A percentile compares a stretch with the other conserved stretches of the same genome.
phyloP scores from a whole-genome alignment of 2,888 invertebrate genomes.

The Acrobasis repandana region DNA sequence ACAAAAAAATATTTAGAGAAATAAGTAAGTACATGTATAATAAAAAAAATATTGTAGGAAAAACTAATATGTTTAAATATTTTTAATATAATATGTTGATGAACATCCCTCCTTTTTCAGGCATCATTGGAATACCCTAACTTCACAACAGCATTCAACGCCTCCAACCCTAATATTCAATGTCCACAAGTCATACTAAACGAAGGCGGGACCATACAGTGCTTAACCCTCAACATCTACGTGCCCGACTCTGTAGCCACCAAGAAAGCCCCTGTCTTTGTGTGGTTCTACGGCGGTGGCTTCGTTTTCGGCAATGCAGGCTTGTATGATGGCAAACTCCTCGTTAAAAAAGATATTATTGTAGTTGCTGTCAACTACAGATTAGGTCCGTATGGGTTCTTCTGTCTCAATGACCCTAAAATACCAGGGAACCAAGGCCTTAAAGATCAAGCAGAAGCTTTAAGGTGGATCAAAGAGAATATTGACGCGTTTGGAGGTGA shows the following conservation, averaged over 20 bases:
- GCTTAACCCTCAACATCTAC: constrained; percentile 48
- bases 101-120: constrained; percentile 39
- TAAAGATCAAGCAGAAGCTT: constrained; percentile 57
- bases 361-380: constrained; percentile 57
- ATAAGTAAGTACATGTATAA: too few relatives aligned
- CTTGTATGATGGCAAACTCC: constrained; percentile 51
- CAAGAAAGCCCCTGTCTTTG: constrained; percentile 50
- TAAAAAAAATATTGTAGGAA: too few relatives aligned
- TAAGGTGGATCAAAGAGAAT: constrained; percentile 58
- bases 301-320: constrained; percentile 52
- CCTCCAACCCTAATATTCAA: constrained; percentile 45
- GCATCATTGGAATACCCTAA: constrained; percentile 37
- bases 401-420: constrained; percentile 53
- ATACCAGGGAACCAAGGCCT: constrained; percentile 59
- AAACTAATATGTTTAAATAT: too few relatives aligned
- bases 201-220: constrained; percentile 44
- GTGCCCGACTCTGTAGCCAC: constrained; percentile 41
- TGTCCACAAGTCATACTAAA: constrained; percentile 46
- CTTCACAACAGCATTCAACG: constrained; percentile 48
- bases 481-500: constrained; percentile 62
- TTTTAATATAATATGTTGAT: too few relatives aligned
- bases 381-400: constrained; percentile 64
- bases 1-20: too few relatives aligned
- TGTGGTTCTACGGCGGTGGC: constrained; percentile 67
- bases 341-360: constrained; percentile 50